Base-by-base conservation (phyloP, 2,113 vertebrate species). In the Xiphophorus maculatus region DNA sequence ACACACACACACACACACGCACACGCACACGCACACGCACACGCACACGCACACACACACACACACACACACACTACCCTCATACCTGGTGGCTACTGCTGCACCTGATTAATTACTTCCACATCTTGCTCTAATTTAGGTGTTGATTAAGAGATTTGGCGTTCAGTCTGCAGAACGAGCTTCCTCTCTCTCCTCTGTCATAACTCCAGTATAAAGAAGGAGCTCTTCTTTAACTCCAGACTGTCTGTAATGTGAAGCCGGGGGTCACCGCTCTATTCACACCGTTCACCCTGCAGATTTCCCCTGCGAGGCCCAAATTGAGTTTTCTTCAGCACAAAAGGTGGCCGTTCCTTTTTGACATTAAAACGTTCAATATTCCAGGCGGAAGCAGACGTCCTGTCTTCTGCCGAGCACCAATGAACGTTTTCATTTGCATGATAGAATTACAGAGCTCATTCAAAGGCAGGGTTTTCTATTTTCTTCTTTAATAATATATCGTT, bases 381-480 rank as follows among this genome's bases (percentile, higher is more conserved):
- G 67, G 66, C 66, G 12, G 66, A 82, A 67, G n/a, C 76, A 74
- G 79, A 81, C 76, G 11, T 63, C 27, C 1, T 1, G 28, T 44
- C 51, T 33, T 71, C 78, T 37, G 30, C 73, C 58, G 63, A 19
- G 35, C 11, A 28, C 37, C 71, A 60, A 32, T 62, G 82, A 78
- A 71, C 64, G 15, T 70, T 82, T 89, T 85, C 85, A 87, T 89
- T 87, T 87, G 77, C 77, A 60, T 81, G 82, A 86, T 58, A 75
- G 87, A 87, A 85, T 88, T 84, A 90, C 71, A 37, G 71, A 71
- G 28, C n/a, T 73, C 69, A 81, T 86, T 80, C 68, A 87, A 78
- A 83, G 70, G 79, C 51, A 70, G 66, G 71, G 14, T 78, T 81
- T 82, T 84, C 84, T 74, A 81, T 85, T 85, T 82, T 71, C 72